A percentile compares a stretch with the other conserved stretches of the same genome.
Evolutionary conservation across 2,888 invertebrate genomes (phyloP).

Genomic region (Trachelus iudaicus): DNA sequence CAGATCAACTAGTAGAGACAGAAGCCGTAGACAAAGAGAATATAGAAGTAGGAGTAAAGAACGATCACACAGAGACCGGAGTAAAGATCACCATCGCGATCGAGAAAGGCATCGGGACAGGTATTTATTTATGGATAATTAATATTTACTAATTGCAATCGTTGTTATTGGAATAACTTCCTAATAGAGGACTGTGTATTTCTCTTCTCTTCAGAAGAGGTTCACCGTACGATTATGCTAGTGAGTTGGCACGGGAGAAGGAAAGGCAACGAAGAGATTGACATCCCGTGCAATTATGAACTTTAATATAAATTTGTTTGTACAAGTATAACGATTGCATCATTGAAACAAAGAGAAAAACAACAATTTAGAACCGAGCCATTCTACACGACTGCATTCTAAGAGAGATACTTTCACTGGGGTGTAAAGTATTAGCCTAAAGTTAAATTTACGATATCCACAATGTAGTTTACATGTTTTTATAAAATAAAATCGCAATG

Average conservation of each 20-base stretch:
- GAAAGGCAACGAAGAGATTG: conserved; percentile 63
- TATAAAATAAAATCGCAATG: conserved; percentile 52
- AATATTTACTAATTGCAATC: conserved; percentile 5
- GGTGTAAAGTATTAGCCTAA: conserved; percentile 44
- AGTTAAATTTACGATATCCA: conserved; percentile 50
- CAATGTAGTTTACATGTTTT: conserved; percentile 61
- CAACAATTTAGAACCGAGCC: conserved; percentile 56
- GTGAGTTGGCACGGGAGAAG: conserved; percentile 61
- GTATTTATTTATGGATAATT: conserved; percentile 31
- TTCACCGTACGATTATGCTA: conserved; percentile 60
- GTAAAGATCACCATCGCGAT: conserved; percentile 56
- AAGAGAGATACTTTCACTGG: conserved; percentile 25
- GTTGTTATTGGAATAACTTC: conserved; percentile 4
- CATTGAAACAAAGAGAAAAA: conserved; percentile 15
- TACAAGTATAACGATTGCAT: conserved; percentile 47
- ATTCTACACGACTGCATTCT: conserved; percentile 43
- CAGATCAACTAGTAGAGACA: conserved; percentile 53
- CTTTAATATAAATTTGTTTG: conserved; percentile 35
- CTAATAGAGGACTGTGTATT: background rate
- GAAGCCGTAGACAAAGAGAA: conserved; percentile 56
- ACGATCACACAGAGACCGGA: conserved; percentile 53
- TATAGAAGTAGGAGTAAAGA: conserved; percentile 63
- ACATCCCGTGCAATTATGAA: conserved; percentile 30
- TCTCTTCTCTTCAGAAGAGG: conserved; percentile 43
- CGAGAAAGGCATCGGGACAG: conserved; percentile 59